Percentiles rank a stretch among this genome's conserved stretches.
Evolutionary conservation across 2,113 vertebrate genomes (phyloP).

Genomic region (Myrmecobius fasciatus): DNA sequence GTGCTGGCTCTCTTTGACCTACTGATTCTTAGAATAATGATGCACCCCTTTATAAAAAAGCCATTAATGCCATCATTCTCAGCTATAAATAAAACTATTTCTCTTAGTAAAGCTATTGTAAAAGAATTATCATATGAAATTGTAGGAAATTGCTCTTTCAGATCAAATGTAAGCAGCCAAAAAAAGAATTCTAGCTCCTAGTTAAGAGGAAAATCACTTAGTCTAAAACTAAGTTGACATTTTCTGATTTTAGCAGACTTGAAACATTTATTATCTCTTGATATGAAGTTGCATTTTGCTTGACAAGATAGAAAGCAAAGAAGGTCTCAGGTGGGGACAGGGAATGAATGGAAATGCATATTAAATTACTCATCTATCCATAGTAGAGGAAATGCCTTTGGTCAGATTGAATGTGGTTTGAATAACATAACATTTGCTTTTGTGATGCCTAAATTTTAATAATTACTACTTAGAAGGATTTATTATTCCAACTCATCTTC

Average conservation of each 20-base stretch:
- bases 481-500: conserved; percentile 41
- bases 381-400: conserved; percentile 63
- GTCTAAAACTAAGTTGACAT: conserved; percentile 60
- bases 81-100: conserved; percentile 71
- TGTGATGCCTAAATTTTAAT: conserved; percentile 57
- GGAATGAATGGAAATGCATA: conserved; percentile 68
- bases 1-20: not conserved
- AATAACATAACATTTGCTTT: conserved; percentile 71
- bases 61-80: conserved; percentile 61
- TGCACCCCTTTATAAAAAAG: conserved; percentile 49
- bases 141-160: conserved; percentile 66
- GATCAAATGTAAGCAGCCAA: conserved; percentile 56
- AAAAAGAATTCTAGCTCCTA: conserved; percentile 30
- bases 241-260: conserved; percentile 67
- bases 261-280: conserved; percentile 75
- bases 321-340: conserved; percentile 52
- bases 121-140: conserved; percentile 72
- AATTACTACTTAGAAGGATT: conserved; percentile 41
- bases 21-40: not conserved
- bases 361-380: conserved; percentile 70
- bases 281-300: conserved; percentile 65
- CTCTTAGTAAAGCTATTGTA: conserved; percentile 71
- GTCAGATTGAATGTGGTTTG: conserved; percentile 73
- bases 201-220: conserved; percentile 70
- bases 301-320: conserved; percentile 70